Base-by-base conservation (phyloP, 2,888 invertebrate genomes). In the Sisyra nigra region DNA sequence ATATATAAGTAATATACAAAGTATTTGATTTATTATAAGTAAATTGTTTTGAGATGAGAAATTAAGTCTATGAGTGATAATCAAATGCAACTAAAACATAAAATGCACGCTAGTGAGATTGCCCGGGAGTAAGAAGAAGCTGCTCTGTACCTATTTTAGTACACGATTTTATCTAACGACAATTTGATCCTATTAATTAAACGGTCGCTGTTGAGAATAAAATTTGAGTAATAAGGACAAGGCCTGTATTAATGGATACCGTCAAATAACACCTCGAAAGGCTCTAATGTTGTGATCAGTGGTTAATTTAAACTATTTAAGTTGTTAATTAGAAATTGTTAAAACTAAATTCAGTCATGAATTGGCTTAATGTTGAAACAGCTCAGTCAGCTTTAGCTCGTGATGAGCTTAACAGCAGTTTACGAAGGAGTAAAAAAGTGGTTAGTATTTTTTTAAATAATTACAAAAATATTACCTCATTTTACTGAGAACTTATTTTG, bases 371-470 rank as follows among this genome's bases (percentile, higher is more conserved):
- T 47, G 59, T 60, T 33, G 59, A 58, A 47, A 51, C 51, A 41
- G 57, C 59, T 10, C 55, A 37, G 39, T 73, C 75, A 47, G 80
- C 78, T 13, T 74, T 81, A 52, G 74, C 74, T 45, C 72, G 81
- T 50, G 82, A 83, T 64, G 82, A 77, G 51, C 53, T 67, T 51
- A 64, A 66, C 45, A 65, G 67, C 47, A 75, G 74, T 55, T 55
- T 61, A 40, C 50, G 60, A 39, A 52, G 54, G 36, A 40, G 51
- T 1, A 60, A 56, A 48, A 56, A 54, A 53, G 53, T 50, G 19
- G 61, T 61, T 51, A 58, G 62, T 58, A 47, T 44, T 24, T 24
- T 24, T 24, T 24, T 24, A 24, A 24, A 24, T 7, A 24, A 24
- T 24, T 24, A 24, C 3, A 3, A 24, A 24, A 24, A 24, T 5